Conservation (phyloP, 2,113 vertebrate genomes). For the Carassius carassius region DNA sequence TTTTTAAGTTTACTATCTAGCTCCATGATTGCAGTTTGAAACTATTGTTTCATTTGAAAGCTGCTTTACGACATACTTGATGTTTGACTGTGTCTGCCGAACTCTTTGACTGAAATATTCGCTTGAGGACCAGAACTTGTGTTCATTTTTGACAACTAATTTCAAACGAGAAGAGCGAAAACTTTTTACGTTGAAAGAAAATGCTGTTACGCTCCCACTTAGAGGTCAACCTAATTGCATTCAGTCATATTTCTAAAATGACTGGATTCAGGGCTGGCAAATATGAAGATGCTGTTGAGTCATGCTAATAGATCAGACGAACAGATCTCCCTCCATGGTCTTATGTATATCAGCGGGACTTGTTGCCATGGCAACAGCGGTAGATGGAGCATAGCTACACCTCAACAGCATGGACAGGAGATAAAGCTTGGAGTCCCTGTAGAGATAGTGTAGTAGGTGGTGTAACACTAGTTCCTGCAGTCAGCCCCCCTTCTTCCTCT, state of each 20-base stretch:
- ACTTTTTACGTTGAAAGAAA: background rate
- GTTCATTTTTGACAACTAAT: background rate
- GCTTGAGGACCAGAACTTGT: background rate
- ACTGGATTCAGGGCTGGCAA: slow-evolving; percentile 49
- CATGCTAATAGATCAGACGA: slow-evolving; percentile 60
- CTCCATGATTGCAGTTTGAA: background rate
- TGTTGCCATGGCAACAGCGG: slow-evolving; percentile 66
- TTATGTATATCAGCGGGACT: slow-evolving; percentile 65
- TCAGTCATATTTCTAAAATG: slow-evolving; percentile 41
- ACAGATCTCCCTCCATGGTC: slow-evolving; percentile 59
- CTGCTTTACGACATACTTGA: background rate
- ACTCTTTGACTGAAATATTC: background rate
- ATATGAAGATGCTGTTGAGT: slow-evolving; percentile 58
- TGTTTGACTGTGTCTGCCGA: background rate
- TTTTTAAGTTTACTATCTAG: background rate
- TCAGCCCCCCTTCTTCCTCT: slow-evolving; percentile 35
- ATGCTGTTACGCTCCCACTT: background rate
- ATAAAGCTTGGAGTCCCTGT: slow-evolving; percentile 56
- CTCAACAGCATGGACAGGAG: slow-evolving; percentile 57
- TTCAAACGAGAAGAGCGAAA: background rate
- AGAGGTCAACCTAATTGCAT: slow-evolving; percentile 41
- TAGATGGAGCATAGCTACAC: slow-evolving; percentile 61
- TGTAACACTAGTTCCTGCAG: slow-evolving; percentile 44
- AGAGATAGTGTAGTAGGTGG: slow-evolving; percentile 56
- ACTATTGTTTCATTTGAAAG: background rate